Base-by-base conservation (phyloP, 2,888 invertebrate genomes). In the Euspilapteryx auroguttella region DNA sequence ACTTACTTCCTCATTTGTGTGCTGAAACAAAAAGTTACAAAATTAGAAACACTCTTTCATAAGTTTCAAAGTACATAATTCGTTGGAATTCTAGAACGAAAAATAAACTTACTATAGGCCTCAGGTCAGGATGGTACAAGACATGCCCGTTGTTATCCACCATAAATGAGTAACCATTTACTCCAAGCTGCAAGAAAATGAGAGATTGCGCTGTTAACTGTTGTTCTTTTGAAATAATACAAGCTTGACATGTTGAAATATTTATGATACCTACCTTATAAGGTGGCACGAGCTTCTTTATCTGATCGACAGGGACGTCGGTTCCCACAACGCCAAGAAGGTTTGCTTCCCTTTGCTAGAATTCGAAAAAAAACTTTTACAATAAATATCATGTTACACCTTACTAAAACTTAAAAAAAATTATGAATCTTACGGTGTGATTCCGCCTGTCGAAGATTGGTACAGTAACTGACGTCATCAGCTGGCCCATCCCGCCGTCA, bases 111-210 rank as follows among this genome's bases (percentile, higher is more conserved):
- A 92, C 91, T 79, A 92, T 65, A 27, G 96, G 94, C 45, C 94
- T 81, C 47, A 95, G 80, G 62, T 97, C 95, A 14, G 97, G 97
- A 81, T 98, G 97, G 61, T 92, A 94, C 36, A 98, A 78, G 38
- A 96, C 86, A 68, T 94, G 93, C 45, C 97, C 98, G 77, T 98
- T 97, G 68, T 96, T 96, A 65, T 95, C 95, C 50, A 96, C 89
- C 71, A 95, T 89, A 73, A 97, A 97, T 28, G 94, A 92, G 71
- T 97, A 97, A 29, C 94, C 95, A 64, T 94, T 94, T 22, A 92
- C 92, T 41, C 97, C 97, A 50, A 97, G 79, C 93, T 94, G 77
- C 34, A 79, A 76, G n/a, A n/a, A 41, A 30, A 49, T 45, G 42
- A 30, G 38, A 32, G 12, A 12, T 10, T 23, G 3, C 21, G 4